These are phyloP conservation scores for Hypsopygia costalis DNA, from an alignment of 2,888 invertebrate species.

Conservation along the genomic window DNA sequence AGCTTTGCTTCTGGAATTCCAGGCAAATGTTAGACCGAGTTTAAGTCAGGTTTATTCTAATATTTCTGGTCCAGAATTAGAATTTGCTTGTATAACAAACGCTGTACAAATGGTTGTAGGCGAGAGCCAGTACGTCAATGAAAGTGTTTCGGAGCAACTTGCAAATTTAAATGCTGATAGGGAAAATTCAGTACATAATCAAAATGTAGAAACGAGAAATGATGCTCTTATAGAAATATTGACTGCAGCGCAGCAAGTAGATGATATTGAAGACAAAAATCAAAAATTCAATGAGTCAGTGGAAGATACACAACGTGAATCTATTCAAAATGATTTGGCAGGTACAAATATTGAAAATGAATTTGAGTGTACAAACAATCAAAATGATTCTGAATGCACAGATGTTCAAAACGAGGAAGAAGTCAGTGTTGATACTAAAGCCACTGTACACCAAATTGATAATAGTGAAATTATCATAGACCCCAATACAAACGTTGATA, in stretches of 20 bases:
- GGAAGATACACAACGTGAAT: neutral
- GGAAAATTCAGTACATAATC: slow-evolving; percentile 7
- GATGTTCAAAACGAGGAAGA: slow-evolving; percentile 3
- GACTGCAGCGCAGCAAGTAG: slow-evolving; percentile 18
- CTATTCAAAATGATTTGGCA: no score
- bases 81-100: slow-evolving; percentile 63
- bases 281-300: neutral
- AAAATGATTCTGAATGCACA: neutral
- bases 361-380: no score
- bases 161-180: neutral
- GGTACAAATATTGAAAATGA: no score
- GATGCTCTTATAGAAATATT: slow-evolving; percentile 18
- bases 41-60: slow-evolving; percentile 72
- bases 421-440: neutral
- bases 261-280: slow-evolving; percentile 10
- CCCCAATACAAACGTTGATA: no score
- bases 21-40: slow-evolving; percentile 71
- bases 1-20: slow-evolving; percentile 67
- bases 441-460: neutral
- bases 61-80: slow-evolving; percentile 70
- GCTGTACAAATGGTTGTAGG: slow-evolving; percentile 23
- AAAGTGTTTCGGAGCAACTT: slow-evolving; percentile 7
- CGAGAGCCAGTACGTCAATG: slow-evolving; percentile 18
- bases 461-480: neutral
- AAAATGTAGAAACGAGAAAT: slow-evolving; percentile 14